Percentiles rank a stretch among this genome's conserved stretches.
Evolutionary conservation across 2,888 invertebrate genomes (phyloP).

Genomic region (Cataglyphis cursor): DNA sequence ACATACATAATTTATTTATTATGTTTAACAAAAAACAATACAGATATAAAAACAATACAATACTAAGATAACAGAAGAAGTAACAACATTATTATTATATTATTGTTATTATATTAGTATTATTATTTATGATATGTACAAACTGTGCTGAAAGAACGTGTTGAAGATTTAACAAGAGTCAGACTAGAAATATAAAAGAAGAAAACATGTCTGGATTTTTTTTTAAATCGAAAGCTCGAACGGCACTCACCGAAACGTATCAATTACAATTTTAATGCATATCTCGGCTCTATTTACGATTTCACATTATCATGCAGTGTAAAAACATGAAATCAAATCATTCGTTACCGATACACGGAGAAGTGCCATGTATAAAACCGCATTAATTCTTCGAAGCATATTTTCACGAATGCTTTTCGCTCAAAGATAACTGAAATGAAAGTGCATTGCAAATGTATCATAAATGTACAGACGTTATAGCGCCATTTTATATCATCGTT

Average conservation of each 20-base stretch:
- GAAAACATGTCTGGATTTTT: conserved; percentile 6
- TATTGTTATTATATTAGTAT: too few relatives aligned
- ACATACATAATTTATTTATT: conserved; percentile 44
- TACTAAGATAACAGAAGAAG: conserved; percentile 50
- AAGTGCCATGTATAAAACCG: conserved; percentile 50
- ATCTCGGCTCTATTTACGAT: not conserved
- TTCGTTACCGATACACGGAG: not conserved
- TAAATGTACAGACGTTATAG: too few relatives aligned
- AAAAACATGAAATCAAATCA: conserved; percentile 14
- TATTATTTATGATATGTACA: conserved; percentile 54
- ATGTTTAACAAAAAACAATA: conserved; percentile 43
- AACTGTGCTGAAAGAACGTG: conserved; percentile 47
- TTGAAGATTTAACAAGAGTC: conserved; percentile 62
- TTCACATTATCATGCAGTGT: conserved; percentile 1
- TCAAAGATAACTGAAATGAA: not conserved
- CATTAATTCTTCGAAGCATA: conserved; percentile 44
- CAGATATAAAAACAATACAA: conserved; percentile 42
- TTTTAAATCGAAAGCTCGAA: not conserved
- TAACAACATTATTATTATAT: conserved; percentile 56
- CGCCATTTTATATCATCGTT: not conserved
- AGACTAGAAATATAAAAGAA: conserved; percentile 72
- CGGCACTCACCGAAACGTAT: conserved; percentile 43
- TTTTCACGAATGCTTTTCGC: not conserved
- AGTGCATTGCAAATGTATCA: conserved; percentile 1
- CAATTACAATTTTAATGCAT: conserved; percentile 57